phyloP scores from a whole-genome alignment of 2,888 invertebrate genomes.

The Acholoe squamosa region DNA sequence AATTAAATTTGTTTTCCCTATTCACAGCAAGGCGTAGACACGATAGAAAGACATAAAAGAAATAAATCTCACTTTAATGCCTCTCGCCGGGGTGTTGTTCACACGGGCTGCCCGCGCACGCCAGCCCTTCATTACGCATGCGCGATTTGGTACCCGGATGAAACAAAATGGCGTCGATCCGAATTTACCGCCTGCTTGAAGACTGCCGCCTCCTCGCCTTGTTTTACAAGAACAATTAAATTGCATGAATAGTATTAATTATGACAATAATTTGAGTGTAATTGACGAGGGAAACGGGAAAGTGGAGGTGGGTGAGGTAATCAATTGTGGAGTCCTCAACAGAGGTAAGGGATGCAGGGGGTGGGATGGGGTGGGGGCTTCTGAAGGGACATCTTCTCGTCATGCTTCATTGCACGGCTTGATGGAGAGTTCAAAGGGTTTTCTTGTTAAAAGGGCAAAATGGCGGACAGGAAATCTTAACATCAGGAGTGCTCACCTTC shows the following conservation, averaged over 20 bases:
- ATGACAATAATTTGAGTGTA: conserved; percentile 38
- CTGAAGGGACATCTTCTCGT: background rate
- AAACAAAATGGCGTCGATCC: conserved; percentile 18
- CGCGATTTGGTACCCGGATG: background rate
- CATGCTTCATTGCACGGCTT: background rate
- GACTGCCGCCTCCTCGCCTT: background rate
- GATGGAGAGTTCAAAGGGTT: conserved; percentile 20
- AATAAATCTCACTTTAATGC: conserved; percentile 55
- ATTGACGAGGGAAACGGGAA: conserved; percentile 21
- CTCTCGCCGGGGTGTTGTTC: background rate
- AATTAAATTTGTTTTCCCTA: conserved; percentile 47
- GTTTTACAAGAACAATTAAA: conserved; percentile 59
- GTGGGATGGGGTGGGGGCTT: no score
- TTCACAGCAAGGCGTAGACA: background rate
- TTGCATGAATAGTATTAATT: conserved; percentile 52
- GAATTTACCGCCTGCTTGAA: background rate
- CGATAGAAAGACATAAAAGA: conserved; percentile 14
- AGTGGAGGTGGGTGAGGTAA: conserved; percentile 6
- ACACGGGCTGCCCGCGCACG: background rate
- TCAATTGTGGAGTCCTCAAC: background rate
- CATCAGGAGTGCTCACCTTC: background rate
- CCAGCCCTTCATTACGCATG: conserved; percentile 18
- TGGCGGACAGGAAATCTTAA: conserved; percentile 13
- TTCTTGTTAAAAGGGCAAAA: conserved; percentile 4
- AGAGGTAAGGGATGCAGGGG: background rate